phyloP scores from a whole-genome alignment of 2,113 vertebrate genomes.

The Aspidoscelis tigris region DNA sequence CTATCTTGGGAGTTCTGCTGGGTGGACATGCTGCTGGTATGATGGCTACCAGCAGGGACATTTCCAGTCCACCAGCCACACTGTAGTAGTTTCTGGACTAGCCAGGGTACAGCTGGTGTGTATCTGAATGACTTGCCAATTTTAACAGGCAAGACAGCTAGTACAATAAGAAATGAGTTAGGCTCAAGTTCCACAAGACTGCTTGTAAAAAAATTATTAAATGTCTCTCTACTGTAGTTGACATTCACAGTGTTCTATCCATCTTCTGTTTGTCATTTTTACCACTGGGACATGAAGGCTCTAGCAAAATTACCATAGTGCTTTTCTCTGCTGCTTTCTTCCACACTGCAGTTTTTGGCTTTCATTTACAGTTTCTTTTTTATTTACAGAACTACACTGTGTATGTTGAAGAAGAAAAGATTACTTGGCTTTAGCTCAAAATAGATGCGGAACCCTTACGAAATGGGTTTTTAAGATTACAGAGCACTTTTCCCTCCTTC shows the following conservation, averaged over 20 bases:
- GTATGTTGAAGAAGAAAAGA: not conserved
- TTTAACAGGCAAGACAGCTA: too few relatives aligned
- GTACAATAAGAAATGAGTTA: not conserved
- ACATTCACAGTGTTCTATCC: not conserved
- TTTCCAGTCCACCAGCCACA: too few relatives aligned
- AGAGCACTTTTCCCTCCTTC: not conserved
- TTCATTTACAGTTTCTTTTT: not conserved
- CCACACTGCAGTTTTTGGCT: not conserved
- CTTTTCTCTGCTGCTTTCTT: not conserved
- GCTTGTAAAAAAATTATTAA: not conserved
- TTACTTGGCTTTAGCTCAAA: not conserved
- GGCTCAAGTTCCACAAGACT: not conserved
- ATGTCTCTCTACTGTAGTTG: not conserved
- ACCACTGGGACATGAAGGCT: not conserved
- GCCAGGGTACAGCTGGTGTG: too few relatives aligned
- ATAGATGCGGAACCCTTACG: not conserved
- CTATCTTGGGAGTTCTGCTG: too few relatives aligned
- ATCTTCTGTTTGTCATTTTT: not conserved
- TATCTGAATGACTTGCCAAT: too few relatives aligned
- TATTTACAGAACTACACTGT: not conserved
- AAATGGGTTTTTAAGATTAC: slow-evolving; percentile 13
- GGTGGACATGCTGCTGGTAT: too few relatives aligned
- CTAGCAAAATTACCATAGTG: not conserved
- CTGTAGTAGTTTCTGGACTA: too few relatives aligned
- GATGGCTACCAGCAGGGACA: too few relatives aligned